phyloP scores from a whole-genome alignment of 92 coral and sea anemone species.

The Siderastrea radians region DNA sequence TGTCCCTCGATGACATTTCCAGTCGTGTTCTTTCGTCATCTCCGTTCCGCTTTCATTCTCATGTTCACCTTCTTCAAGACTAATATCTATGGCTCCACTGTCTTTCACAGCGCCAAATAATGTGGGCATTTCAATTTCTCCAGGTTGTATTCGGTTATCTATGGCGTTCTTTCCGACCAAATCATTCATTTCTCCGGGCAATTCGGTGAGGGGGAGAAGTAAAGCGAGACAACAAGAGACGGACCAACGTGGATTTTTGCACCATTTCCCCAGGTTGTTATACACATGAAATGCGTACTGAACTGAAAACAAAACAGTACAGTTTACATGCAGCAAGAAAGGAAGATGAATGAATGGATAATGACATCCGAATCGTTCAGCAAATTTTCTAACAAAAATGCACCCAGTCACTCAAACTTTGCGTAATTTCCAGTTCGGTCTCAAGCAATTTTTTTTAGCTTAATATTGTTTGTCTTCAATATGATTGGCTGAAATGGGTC shows the following conservation, averaged over 20 bases:
- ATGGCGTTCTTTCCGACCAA: not conserved
- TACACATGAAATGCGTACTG: not conserved
- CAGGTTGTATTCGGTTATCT: not conserved
- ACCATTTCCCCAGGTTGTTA: not conserved
- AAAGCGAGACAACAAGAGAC: not conserved
- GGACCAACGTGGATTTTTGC: not conserved
- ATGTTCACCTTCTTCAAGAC: not conserved
- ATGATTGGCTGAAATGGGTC: no score
- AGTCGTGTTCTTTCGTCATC: no score
- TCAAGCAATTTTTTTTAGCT: no score
- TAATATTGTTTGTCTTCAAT: no score
- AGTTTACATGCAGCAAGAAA: no score
- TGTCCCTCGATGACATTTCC: no score
- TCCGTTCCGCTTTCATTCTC: not conserved
- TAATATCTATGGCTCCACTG: not conserved
- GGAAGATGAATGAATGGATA: no score
- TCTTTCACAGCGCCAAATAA: not conserved
- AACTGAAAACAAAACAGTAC: not conserved
- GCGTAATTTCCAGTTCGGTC: no score
- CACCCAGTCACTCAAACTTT: no score
- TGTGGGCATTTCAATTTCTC: not conserved
- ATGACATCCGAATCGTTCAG: no score
- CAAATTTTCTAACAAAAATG: no score
- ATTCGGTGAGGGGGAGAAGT: no score
- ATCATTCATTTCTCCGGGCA: not conserved